phyloP scores from a whole-genome alignment of 2,888 invertebrate species.

The Plusia festucae region DNA sequence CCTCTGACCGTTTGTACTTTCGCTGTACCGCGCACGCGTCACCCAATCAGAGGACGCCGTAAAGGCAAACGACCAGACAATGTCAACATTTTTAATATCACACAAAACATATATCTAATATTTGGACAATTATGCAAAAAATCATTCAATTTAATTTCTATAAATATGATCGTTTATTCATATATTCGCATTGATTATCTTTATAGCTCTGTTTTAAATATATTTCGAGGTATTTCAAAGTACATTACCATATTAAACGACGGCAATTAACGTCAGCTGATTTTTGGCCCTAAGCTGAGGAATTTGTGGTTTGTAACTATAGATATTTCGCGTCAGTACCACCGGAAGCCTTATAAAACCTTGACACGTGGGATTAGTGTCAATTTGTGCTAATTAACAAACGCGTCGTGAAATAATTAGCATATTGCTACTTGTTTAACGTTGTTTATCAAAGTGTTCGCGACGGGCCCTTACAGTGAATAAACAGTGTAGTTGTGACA shows the following conservation, averaged over 20 bases:
- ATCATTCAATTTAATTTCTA: constrained; percentile 23
- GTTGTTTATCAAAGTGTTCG: constrained; percentile 13
- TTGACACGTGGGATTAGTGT: constrained; percentile 38
- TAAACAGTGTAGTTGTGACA: too few relatives aligned
- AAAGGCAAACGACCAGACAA: constrained; percentile 58
- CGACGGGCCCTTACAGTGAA: too few relatives aligned
- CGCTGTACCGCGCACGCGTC: constrained; percentile 52
- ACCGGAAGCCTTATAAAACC: constrained; percentile 45
- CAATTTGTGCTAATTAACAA: constrained; percentile 27
- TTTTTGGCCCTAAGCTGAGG: constrained; percentile 14
- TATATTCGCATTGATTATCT: constrained; percentile 28
- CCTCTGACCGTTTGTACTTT: constrained; percentile 71
- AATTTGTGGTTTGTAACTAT: constrained; percentile 23
- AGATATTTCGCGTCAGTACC: constrained; percentile 37
- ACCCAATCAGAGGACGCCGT: constrained; percentile 60
- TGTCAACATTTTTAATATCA: constrained; percentile 65
- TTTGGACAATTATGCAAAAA: constrained; percentile 25
- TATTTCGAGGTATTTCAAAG: constrained; percentile 13
- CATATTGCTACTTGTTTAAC: constrained; percentile 12
- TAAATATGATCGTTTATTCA: constrained; percentile 17
- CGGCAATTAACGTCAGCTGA: constrained; percentile 14
- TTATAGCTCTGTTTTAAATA: constrained; percentile 13
- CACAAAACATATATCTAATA: constrained; percentile 14
- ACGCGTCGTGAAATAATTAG: not conserved
- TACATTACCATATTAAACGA: constrained; percentile 34